phyloP scores from a whole-genome alignment of 2,113 vertebrate species.

The Nibea albiflora region DNA sequence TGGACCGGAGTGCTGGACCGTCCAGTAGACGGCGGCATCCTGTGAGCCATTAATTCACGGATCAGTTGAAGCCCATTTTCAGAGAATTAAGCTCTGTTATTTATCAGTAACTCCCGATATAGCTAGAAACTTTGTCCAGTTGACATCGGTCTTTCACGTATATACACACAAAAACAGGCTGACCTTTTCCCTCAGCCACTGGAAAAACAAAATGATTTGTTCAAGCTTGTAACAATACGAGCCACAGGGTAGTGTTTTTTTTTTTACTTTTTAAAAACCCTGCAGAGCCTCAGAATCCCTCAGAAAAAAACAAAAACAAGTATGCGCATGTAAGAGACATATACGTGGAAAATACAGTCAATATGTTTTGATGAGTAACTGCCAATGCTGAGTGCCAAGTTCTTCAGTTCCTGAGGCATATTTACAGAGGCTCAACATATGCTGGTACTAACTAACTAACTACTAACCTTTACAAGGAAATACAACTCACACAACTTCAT shows the following conservation, averaged over 20 bases:
- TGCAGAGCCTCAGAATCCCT: not conserved
- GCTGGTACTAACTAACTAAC: no score
- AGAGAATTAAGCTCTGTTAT: not conserved
- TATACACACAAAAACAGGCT: not conserved
- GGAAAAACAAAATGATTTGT: conserved; percentile 14
- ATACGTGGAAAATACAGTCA: not conserved
- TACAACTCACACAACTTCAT: not conserved
- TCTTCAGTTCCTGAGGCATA: not conserved
- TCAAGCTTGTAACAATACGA: conserved; percentile 19
- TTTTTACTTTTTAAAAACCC: not conserved
- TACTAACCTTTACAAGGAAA: not conserved
- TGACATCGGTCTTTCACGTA: not conserved
- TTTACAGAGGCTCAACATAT: not conserved
- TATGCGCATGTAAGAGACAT: not conserved
- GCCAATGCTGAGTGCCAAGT: not conserved
- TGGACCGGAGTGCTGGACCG: not conserved
- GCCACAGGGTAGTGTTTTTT: not conserved
- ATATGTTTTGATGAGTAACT: not conserved
- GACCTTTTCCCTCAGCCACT: conserved; percentile 32
- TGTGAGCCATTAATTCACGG: not conserved
- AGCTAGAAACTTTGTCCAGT: not conserved
- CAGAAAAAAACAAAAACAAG: not conserved
- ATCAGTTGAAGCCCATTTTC: not conserved
- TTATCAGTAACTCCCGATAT: not conserved
- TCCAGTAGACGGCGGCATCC: not conserved